Conservation (phyloP, 2,888 invertebrate species). For the Nomada goodeniana region DNA sequence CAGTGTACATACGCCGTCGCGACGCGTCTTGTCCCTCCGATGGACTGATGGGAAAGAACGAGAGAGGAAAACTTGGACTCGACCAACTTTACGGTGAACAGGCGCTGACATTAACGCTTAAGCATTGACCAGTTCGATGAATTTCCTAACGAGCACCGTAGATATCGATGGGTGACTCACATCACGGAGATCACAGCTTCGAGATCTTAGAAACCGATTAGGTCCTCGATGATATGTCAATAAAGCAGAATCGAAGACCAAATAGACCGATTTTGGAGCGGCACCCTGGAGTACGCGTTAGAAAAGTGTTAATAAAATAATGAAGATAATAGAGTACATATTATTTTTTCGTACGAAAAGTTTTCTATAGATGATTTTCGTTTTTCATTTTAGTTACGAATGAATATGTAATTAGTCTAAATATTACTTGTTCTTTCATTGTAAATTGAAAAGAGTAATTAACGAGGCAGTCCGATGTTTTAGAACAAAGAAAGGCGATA, state of each 20-base stretch:
- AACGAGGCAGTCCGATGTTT: not conserved
- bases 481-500: not conserved
- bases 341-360: not conserved
- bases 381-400: not conserved
- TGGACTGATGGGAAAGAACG: constrained; percentile 24
- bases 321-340: not conserved
- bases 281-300: not conserved
- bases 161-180: constrained; percentile 54
- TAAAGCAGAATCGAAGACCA: constrained; percentile 5
- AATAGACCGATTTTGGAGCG: not conserved
- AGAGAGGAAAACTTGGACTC: constrained; percentile 53
- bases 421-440: not conserved
- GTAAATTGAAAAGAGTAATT: not conserved
- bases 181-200: constrained; percentile 32
- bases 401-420: too few relatives aligned
- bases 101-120: constrained; percentile 53
- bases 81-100: constrained; percentile 52
- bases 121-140: constrained; percentile 43
- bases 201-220: constrained; percentile 36
- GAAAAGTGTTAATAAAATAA: not conserved
- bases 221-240: constrained; percentile 53
- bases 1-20: constrained; percentile 40
- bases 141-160: constrained; percentile 48
- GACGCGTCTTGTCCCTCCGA: constrained; percentile 36
- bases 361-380: too few relatives aligned